Base-by-base conservation (phyloP, 2,888 invertebrate species). In the Sussaba pulchella region DNA sequence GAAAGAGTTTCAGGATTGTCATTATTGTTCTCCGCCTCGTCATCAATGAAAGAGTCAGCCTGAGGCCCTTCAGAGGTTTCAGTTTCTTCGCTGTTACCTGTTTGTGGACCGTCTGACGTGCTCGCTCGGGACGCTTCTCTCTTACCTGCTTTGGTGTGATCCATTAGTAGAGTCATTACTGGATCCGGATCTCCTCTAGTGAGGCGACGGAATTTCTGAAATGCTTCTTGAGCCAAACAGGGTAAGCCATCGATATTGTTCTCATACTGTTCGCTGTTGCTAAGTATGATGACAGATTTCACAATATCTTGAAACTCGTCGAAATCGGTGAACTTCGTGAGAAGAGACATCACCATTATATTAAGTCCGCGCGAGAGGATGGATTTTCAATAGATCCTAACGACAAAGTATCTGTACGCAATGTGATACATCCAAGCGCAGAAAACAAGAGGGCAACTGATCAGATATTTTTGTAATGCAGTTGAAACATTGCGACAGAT, bases 341-440 rank as follows among this genome's bases (percentile, higher is more conserved):
- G 24, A 21, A 52, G 69, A 1, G 70, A 69, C 69, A 70, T 64
- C 17, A 54, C 52, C 57, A 69, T 69, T 3, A 79, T 50, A 75
- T 6, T 64, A 75, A n/a, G 0, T 59, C 17, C 41, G 21, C 39
- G 39, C 59, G 59, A 59, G 59, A 59, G 41, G 59, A 41, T 74
- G 74, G 24, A 67, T 73, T 47, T 45, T 72, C 39, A 45, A 45
- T 26, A 75, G 45, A 5, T 76, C 54, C 80, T 72, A 80, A 36
- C 59, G 50, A 41, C 59, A 57, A 43, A 80, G 52, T 57, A 80
- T 71, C 12, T 76, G 50, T 17, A 76, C 52, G 19, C 45, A 80
- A 67, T 76, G 72, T 8, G 61, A 80, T 17, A 76, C 70, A 57
- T 76, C 76, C 26, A 67, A 47, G n/a, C 76, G 61, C 24, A 76